phyloP scores from a whole-genome alignment of 2,888 invertebrate genomes.

The Orthonevra nobilis region DNA sequence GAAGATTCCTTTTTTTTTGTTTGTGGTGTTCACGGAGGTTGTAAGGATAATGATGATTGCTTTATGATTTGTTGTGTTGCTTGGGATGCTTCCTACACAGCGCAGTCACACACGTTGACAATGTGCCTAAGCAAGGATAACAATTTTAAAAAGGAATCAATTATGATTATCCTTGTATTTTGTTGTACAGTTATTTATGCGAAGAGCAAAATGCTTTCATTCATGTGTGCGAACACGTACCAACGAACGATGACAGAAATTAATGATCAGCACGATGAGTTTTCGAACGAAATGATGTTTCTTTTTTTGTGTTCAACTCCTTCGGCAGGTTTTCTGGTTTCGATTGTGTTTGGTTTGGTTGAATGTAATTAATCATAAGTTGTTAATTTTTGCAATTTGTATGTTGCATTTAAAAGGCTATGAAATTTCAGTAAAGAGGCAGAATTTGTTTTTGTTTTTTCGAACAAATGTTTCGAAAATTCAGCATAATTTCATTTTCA shows the following conservation, averaged over 20 bases:
- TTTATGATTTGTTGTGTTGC: conserved; percentile 64
- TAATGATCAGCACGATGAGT: conserved; percentile 39
- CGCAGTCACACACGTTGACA: conserved; percentile 55
- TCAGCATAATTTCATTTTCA: too few species aligned
- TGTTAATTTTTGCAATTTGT: conserved; percentile 12
- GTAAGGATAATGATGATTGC: conserved; percentile 68
- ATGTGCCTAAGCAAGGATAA: conserved; percentile 70
- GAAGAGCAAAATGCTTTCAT: conserved; percentile 42
- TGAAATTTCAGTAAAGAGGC: too few species aligned
- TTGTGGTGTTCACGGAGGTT: conserved; percentile 47
- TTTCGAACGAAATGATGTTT: conserved; percentile 34
- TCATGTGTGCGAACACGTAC: conserved; percentile 63
- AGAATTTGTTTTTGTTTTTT: too few species aligned
- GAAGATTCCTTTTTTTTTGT: conserved; percentile 29
- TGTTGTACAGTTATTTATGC: conserved; percentile 40
- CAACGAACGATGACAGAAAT: conserved; percentile 52
- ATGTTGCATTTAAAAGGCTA: neutral
- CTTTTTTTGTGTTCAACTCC: conserved; percentile 27
- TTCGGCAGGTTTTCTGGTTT: conserved; percentile 36
- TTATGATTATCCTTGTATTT: conserved; percentile 70
- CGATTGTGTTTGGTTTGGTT: conserved; percentile 10
- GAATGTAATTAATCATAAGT: conserved; percentile 54
- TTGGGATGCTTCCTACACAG: conserved; percentile 49
- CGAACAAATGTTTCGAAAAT: too few species aligned
- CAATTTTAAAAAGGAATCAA: conserved; percentile 68